Base-by-base conservation (phyloP, 1,140 invertebrate genomes). In the Theocolax elegans region DNA sequence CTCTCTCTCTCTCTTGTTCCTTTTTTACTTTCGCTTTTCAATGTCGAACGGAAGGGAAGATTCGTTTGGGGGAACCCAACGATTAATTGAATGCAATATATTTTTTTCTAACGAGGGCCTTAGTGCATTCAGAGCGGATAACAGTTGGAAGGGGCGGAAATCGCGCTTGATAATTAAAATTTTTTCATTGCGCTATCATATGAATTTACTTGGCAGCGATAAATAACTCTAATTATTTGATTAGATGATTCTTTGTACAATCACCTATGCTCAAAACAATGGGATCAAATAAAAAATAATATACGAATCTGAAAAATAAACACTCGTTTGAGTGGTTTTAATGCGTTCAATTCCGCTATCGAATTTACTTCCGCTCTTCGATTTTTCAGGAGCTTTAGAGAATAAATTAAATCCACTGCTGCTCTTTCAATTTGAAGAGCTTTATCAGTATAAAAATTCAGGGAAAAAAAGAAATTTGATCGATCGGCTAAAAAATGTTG, bases 1-100 rank as follows among this genome's bases (percentile, higher is more conserved):
- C 54, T 58, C 54, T 54, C 51, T 31, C 25, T 17, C 42, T 44
- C 46, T 60, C 35, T 15, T 3, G 19, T 25, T 53, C 76, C 71
- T 74, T 75, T 74, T 70, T 12, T 56, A 73, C 74, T 74, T 72
- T 74, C 60, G 27, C 67, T 51, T 49, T 31, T 44, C 23, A 38
- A 67, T 53, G 66, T 40, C 68, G 68, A 54, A 63, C 38, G 1
- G 35, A n/a, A n/a, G 58, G 58, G 49, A 49, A 38, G 31, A 54
- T 21, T 12, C 25, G 42, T 15, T n/a, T 15, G 19, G n/a, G 42
- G 6, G 27, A 19, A 17, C 46, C 13, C 17, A 8, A 17, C 68
- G 68, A 64, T 71, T 71, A 68, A 68, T 68, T 60, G 56, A 60
- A 68, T 68, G 66, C 66, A 62, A 68, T 68, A 68, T 68, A 42